These are phyloP conservation scores for Minunthozetes semirufus DNA, from an alignment of 2,888 invertebrate species.

Conservation along the genomic window DNA sequence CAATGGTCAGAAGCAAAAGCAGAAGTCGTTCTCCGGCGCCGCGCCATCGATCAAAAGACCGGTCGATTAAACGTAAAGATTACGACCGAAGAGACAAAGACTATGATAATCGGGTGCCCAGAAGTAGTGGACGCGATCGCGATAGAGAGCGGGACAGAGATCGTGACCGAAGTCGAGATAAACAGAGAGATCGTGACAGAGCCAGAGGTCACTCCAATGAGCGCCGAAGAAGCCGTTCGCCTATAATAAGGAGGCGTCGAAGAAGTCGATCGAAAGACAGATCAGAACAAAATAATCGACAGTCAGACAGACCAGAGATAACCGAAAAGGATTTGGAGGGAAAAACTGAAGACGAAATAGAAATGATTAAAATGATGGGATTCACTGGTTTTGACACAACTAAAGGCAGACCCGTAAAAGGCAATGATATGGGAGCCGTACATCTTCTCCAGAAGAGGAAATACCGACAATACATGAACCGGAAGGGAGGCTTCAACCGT, in stretches of 20 bases:
- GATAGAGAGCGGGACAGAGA: conserved; percentile 38
- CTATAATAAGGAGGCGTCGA: conserved; percentile 1
- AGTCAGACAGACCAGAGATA: conserved; percentile 42
- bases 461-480: conserved; percentile 91
- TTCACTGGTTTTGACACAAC: conserved; percentile 93
- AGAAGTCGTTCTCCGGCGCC: neutral
- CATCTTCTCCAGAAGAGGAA: conserved; percentile 92
- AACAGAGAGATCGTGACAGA: conserved; percentile 35
- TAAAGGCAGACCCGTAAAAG: conserved; percentile 88
- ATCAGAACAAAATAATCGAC: conserved; percentile 38
- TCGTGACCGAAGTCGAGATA: conserved; percentile 38
- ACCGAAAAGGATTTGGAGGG: conserved; percentile 77
- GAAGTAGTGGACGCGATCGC: neutral
- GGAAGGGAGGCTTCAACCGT: conserved; percentile 97
- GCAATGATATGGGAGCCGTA: conserved; percentile 87
- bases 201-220: conserved; percentile 33
- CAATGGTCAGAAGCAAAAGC: conserved; percentile 2
- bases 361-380: conserved; percentile 95
- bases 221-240: conserved; percentile 29
- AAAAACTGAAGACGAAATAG: conserved; percentile 80
- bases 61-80: neutral
- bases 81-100: conserved; percentile 7
- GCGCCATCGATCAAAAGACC: neutral
- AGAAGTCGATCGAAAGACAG: neutral
- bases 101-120: neutral